Percentiles rank a stretch among this genome's conserved stretches.
These are phyloP conservation scores for Panonychus citri DNA, from an alignment of 1,140 invertebrate species.

Conservation along the genomic window DNA sequence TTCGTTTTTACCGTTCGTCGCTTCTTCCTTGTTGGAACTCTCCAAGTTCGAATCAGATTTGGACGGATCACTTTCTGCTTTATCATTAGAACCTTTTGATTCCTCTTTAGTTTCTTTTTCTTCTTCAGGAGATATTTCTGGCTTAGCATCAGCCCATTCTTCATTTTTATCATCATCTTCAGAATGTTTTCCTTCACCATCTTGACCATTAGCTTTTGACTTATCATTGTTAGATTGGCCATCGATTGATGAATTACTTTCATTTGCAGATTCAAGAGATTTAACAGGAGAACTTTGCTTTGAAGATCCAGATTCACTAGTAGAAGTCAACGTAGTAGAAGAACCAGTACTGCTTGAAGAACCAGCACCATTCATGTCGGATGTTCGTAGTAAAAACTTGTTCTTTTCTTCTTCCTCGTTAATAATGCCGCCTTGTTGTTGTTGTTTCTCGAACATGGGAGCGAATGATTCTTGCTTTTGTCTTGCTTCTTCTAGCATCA, in stretches of 20 bases:
- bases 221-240: too few species aligned
- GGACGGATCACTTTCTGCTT: neutral
- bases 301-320: too few species aligned
- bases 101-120: neutral
- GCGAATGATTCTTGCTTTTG: neutral
- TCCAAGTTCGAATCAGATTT: neutral
- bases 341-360: conserved; percentile 1
- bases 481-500: neutral
- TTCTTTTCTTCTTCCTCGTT: neutral
- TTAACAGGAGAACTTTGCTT: too few species aligned
- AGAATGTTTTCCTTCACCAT: neutral
- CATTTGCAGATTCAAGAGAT: too few species aligned
- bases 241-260: too few species aligned
- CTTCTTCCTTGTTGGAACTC: neutral
- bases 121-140: neutral
- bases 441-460: neutral
- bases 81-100: neutral
- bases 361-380: conserved; percentile 1
- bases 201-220: neutral
- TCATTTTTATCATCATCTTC: neutral
- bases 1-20: neutral
- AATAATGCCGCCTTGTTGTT: conserved; percentile 3
- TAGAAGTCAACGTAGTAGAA: too few species aligned
- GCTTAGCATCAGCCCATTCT: neutral
- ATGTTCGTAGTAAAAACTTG: conserved; percentile 1